Evolutionary conservation across 2,113 vertebrate genomes (phyloP).

Genomic region (Cryptomyrus ogoouensis): DNA sequence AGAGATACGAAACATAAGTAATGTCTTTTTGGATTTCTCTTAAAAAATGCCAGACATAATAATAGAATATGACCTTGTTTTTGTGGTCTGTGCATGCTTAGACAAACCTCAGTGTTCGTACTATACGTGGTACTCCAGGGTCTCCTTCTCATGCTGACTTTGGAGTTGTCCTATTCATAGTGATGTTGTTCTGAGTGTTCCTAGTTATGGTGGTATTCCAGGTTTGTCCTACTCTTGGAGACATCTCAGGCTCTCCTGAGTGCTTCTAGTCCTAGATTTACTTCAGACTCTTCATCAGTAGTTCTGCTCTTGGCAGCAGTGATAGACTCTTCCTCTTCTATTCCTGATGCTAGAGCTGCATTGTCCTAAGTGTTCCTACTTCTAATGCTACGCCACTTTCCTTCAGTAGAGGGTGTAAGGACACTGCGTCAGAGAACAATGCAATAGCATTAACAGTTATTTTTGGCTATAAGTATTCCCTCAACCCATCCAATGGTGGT

Average conservation of each 20-base stretch:
- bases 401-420: constrained; percentile 17
- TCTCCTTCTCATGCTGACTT: neutral
- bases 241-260: neutral
- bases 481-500: neutral
- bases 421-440: constrained; percentile 6
- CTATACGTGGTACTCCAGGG: neutral
- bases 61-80: neutral
- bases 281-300: neutral
- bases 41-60: neutral
- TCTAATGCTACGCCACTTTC: constrained; percentile 12
- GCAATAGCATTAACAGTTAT: neutral
- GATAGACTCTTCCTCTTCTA: neutral
- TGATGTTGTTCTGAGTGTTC: neutral
- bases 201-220: neutral
- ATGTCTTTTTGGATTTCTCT: neutral
- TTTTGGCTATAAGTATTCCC: constrained; percentile 1
- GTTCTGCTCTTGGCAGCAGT: neutral
- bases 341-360: neutral
- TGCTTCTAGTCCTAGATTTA: neutral
- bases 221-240: neutral
- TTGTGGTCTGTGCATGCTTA: neutral
- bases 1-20: neutral
- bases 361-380: neutral
- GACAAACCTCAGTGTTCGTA: neutral
- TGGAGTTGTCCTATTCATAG: neutral